A percentile compares a stretch with the other conserved stretches of the same genome.
phyloP scores from a whole-genome alignment of 2,888 invertebrate species.

The Lycophotia porphyrea region DNA sequence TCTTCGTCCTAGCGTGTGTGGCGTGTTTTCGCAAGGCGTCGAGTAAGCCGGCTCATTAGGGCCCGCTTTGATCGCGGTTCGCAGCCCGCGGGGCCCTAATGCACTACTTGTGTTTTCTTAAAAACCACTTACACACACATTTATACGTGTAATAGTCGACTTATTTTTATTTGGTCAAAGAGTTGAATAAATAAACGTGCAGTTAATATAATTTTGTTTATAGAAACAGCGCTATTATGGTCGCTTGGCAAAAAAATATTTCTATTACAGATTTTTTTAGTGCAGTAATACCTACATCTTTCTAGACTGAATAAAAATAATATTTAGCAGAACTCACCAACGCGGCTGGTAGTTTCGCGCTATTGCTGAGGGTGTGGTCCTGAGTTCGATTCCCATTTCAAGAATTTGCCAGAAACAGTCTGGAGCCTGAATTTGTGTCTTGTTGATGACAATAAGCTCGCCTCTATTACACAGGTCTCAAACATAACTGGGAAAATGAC shows the following conservation, averaged over 20 bases:
- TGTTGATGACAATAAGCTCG: background rate
- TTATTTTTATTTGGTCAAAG: conserved; percentile 44
- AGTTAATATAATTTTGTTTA: conserved; percentile 9
- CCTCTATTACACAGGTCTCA: background rate
- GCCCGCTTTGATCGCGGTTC: conserved; percentile 67
- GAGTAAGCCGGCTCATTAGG: conserved; percentile 68
- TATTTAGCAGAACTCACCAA: background rate
- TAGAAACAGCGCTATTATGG: conserved; percentile 1
- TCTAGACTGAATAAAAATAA: background rate
- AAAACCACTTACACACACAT: conserved; percentile 54
- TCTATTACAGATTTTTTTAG: background rate
- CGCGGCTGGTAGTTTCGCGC: background rate
- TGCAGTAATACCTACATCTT: background rate
- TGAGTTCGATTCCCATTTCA: too few relatives aligned
- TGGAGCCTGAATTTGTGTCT: background rate
- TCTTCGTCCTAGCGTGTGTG: conserved; percentile 23
- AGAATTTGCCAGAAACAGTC: background rate
- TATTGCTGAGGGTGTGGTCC: background rate
- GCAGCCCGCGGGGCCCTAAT: conserved; percentile 59
- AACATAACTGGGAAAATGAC: background rate
- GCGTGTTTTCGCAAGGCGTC: conserved; percentile 51
- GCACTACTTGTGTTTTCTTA: conserved; percentile 71
- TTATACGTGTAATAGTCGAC: conserved; percentile 23
- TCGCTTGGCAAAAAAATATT: background rate
- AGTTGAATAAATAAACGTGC: conserved; percentile 14